Conservation (phyloP, 2,888 invertebrate species). For the Rotaria sp. region DNA sequence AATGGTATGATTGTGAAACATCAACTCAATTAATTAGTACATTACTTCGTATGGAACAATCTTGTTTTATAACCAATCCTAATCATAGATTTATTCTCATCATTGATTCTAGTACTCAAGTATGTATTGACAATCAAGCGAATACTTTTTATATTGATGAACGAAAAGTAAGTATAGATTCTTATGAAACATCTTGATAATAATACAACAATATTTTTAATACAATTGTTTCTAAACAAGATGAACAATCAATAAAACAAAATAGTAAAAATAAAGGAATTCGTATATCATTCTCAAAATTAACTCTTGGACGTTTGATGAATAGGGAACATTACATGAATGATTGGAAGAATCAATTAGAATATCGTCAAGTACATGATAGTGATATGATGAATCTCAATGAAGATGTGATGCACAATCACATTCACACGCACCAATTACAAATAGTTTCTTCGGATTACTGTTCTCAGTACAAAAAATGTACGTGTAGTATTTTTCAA, state of each 20-base stretch:
- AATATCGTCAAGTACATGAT: background rate
- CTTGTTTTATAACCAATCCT: background rate
- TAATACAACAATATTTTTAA: background rate
- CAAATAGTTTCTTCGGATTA: too few relatives aligned
- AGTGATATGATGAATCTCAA: background rate
- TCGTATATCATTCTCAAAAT: background rate
- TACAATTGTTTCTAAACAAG: background rate
- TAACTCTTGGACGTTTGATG: background rate
- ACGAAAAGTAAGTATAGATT: background rate
- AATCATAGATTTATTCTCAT: background rate
- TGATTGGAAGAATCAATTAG: background rate
- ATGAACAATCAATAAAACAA: background rate
- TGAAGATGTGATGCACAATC: too few relatives aligned
- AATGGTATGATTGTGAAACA: slow-evolving; percentile 9
- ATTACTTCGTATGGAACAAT: slow-evolving; percentile 1
- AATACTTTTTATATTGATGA: too few relatives aligned
- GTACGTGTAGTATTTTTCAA: too few relatives aligned
- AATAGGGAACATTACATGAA: background rate
- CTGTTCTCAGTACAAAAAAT: too few relatives aligned
- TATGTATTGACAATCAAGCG: background rate
- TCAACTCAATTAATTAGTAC: background rate
- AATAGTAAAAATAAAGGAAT: background rate
- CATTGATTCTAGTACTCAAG: background rate
- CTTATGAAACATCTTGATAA: background rate
- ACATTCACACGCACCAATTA: too few relatives aligned